These are phyloP conservation scores for Phyllopteryx taeniolatus DNA, from an alignment of 2,113 vertebrate genomes.

Conservation along the genomic window DNA sequence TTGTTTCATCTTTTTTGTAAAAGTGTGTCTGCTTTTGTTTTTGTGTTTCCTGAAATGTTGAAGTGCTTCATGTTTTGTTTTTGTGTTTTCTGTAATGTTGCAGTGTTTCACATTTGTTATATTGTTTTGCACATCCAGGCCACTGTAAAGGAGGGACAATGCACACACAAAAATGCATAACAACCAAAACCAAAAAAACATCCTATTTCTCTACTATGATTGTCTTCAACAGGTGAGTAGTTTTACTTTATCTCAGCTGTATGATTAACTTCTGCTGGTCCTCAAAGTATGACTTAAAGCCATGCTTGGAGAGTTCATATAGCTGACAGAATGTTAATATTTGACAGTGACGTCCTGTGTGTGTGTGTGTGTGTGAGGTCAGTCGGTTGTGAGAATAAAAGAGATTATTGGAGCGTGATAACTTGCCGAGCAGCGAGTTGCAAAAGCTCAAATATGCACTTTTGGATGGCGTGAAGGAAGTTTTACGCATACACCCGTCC, in stretches of 20 bases:
- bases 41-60: too few relatives aligned
- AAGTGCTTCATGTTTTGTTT: too few relatives aligned
- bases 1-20: too few relatives aligned
- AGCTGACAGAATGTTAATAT: background rate
- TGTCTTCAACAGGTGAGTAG: background rate
- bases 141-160: too few relatives aligned
- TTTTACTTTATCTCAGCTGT: background rate
- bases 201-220: background rate
- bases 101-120: too few relatives aligned
- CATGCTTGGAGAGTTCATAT: too few relatives aligned
- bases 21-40: too few relatives aligned
- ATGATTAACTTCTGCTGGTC: too few relatives aligned
- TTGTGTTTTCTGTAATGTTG: too few relatives aligned
- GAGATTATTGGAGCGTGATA: constrained; percentile 67
- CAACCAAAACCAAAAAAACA: background rate
- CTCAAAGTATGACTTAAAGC: background rate
- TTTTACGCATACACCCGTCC: background rate
- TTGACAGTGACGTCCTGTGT: background rate
- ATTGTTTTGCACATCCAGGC: too few relatives aligned
- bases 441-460: background rate
- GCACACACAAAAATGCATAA: too few relatives aligned
- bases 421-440: constrained; percentile 37
- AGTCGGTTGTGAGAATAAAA: constrained; percentile 50
- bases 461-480: background rate
- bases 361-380: background rate